Evolutionary conservation across 1,140 invertebrate species (phyloP).

Genomic region (Vanessa atalanta): DNA sequence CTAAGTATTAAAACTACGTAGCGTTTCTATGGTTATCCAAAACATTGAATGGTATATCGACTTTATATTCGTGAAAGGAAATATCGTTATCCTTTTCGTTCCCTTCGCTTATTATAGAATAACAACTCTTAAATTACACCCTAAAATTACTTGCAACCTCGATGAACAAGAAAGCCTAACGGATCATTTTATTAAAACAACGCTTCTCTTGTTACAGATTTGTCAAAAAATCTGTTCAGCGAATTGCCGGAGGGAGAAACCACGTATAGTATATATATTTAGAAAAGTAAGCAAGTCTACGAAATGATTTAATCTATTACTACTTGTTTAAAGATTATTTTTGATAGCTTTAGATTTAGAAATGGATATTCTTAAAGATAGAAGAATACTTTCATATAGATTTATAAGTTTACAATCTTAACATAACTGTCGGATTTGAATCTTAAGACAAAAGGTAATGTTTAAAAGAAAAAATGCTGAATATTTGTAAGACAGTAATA

Average conservation of each 20-base stretch:
- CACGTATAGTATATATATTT: conserved; percentile 91
- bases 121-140: conserved; percentile 20
- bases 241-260: conserved; percentile 94
- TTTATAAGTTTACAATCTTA: too few relatives aligned
- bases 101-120: conserved; percentile 25
- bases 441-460: too few relatives aligned
- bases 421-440: too few relatives aligned
- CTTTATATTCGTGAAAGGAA: conserved; percentile 33
- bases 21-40: conserved; percentile 39
- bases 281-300: conserved; percentile 84
- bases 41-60: conserved; percentile 26
- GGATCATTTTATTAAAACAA: background rate
- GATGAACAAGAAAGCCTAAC: conserved; percentile 1
- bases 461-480: too few relatives aligned
- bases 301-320: too few relatives aligned
- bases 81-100: conserved; percentile 32
- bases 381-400: too few relatives aligned
- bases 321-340: too few relatives aligned
- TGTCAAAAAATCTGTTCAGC: conserved; percentile 95
- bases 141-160: background rate
- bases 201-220: conserved; percentile 86
- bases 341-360: too few relatives aligned
- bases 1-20: conserved; percentile 20
- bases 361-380: too few relatives aligned
- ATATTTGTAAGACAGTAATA: too few relatives aligned